Percentiles rank a stretch among this genome's conserved stretches.
These are phyloP conservation scores for Drosophila bocki DNA, from an alignment of 1,140 invertebrate genomes.

Conservation along the genomic window DNA sequence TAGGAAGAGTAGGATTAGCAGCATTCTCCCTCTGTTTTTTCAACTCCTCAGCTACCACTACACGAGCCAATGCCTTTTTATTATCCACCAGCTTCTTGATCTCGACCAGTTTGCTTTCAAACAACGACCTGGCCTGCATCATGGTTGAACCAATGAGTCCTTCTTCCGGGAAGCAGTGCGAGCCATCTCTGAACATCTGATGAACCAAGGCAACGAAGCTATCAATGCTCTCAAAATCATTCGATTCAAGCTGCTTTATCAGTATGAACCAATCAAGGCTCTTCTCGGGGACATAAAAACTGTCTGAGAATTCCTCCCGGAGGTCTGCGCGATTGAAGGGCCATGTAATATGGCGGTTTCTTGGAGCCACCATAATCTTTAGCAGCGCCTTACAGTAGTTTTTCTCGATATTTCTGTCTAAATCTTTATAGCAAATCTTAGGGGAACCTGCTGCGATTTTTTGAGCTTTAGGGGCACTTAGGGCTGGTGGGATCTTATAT, in stretches of 20 bases:
- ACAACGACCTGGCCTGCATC: not conserved
- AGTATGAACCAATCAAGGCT: not conserved
- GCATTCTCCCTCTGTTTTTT: not conserved
- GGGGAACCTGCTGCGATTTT: too few species aligned
- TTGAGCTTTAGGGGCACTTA: too few species aligned
- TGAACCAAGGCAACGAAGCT: not conserved
- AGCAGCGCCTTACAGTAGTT: not conserved
- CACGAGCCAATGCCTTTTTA: not conserved
- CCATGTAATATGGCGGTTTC: not conserved
- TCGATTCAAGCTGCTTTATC: not conserved
- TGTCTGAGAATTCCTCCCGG: not conserved
- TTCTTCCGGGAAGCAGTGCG: not conserved
- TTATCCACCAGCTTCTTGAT: not conserved
- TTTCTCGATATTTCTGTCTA: not conserved
- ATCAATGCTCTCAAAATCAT: not conserved
- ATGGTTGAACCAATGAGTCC: not conserved
- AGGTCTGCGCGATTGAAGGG: conserved; percentile 7
- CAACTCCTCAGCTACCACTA: not conserved
- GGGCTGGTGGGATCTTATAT: too few species aligned
- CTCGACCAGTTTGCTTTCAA: not conserved
- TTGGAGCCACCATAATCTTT: not conserved
- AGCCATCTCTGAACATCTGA: not conserved
- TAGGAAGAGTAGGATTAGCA: not conserved
- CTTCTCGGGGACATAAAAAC: not conserved
- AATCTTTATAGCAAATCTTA: not conserved